Base-by-base conservation (phyloP, 2,113 vertebrate genomes). In the Ptilorrhoa leucosticta region DNA sequence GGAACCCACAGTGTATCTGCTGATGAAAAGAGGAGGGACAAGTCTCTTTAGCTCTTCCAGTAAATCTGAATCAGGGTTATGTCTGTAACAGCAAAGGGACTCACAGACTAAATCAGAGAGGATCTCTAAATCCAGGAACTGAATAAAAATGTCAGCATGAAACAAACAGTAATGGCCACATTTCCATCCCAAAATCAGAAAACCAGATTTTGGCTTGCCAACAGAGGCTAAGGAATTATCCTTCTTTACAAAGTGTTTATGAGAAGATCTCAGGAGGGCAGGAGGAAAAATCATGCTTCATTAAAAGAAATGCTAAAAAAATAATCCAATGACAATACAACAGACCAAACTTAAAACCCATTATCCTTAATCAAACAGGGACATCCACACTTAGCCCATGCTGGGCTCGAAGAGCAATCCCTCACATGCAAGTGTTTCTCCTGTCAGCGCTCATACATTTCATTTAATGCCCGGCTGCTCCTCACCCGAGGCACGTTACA, bases 401-500 rank as follows among this genome's bases (percentile, higher is more conserved):
- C n/a, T 45, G 33, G 27, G n/a, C 71, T 88, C n/a, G 2, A 80
- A 50, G 28, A 53, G 15, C 18, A 72, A 42, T 42, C 33, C 13
- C 14, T 88, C 40, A 35, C 18, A 26, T 4, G 8, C 14, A 51
- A 31, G 7, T 2, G 0, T 30, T 79, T 71, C 66, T 83, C 53
- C 66, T 88, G n/a, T 40, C 45, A 51, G 15, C 33, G 26, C 13
- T 65, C 14, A 31, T 8, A 23, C 4, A 44, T 12, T 35, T 78
- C 18, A 21, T 45, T 77, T 45, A 45, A 73, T 21, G 30, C 63
- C 51, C 20, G n/a, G 13, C 44, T 42, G 14, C 35, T 75, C 27
- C 54, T 53, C 4, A 0, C 3, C 39, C 13, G 1, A 66, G 60
- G 31, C 35, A 23, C 0, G 0, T 26, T 15, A n/a, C 12, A 35